These are phyloP conservation scores for Amblyopsis rosae DNA, from an alignment of 2,113 vertebrate genomes.

Conservation along the genomic window DNA sequence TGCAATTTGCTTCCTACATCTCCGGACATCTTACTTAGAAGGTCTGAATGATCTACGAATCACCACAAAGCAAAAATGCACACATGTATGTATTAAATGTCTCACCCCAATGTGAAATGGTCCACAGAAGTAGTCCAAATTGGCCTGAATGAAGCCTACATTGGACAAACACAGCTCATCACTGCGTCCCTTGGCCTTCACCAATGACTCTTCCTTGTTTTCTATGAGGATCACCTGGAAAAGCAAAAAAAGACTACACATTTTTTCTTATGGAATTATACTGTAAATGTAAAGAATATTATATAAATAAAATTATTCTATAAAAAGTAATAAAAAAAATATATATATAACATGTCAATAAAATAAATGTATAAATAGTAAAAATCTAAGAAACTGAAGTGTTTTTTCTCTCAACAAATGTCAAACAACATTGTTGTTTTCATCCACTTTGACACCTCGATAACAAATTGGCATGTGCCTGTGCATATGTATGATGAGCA, in stretches of 20 bases:
- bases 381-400: no score
- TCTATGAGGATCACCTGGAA: slow-evolving; percentile 90
- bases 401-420: no score
- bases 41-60: not conserved
- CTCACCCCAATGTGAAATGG: slow-evolving; percentile 94
- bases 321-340: not conserved
- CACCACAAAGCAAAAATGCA: slow-evolving; percentile 9
- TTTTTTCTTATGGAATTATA: not conserved
- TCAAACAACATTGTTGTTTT: no score
- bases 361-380: no score
- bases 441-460: not conserved
- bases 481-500: not conserved
- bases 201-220: slow-evolving; percentile 95
- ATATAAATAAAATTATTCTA: not conserved
- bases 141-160: slow-evolving; percentile 93
- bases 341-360: not conserved
- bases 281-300: not conserved
- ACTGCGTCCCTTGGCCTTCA: slow-evolving; percentile 86
- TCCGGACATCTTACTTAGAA: no score
- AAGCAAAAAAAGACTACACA: not conserved
- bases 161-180: slow-evolving; percentile 85
- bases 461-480: not conserved
- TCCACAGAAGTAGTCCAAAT: slow-evolving; percentile 94
- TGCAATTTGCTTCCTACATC: no score
- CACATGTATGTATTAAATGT: not conserved